Evolutionary conservation across 2,888 invertebrate genomes (phyloP).

Genomic region (Diplolepis rosae): DNA sequence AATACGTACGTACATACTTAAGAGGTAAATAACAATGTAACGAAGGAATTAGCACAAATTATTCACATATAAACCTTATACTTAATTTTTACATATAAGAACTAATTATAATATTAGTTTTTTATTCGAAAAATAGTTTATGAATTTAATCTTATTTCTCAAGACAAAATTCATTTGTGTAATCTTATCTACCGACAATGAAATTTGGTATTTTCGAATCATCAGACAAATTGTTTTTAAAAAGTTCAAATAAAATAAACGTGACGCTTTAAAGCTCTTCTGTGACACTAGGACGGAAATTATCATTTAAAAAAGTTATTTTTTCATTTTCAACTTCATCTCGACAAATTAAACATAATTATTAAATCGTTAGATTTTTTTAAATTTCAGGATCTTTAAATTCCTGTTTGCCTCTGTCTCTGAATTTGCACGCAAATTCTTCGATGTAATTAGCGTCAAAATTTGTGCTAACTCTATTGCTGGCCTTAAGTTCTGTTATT

Average conservation of each 20-base stretch:
- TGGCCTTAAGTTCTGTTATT: background rate
- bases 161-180: too few relatives aligned
- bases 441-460: background rate
- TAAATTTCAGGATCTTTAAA: background rate
- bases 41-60: slow-evolving; percentile 45
- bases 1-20: slow-evolving; percentile 21
- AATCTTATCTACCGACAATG: too few relatives aligned
- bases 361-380: too few relatives aligned
- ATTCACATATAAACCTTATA: slow-evolving; percentile 18
- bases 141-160: background rate
- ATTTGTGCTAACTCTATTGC: slow-evolving; percentile 7
- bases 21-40: slow-evolving; percentile 8
- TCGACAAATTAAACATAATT: too few relatives aligned
- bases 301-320: background rate
- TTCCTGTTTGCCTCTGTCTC: too few relatives aligned
- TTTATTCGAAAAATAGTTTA: background rate
- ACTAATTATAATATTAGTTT: background rate
- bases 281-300: background rate
- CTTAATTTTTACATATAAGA: background rate
- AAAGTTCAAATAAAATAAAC: too few relatives aligned
- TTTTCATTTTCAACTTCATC: background rate
- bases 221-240: too few relatives aligned
- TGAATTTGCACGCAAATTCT: background rate
- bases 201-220: too few relatives aligned
- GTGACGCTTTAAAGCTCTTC: too few relatives aligned